Evolutionary conservation across 2,888 invertebrate genomes (phyloP), one percentile per base, ranked within the genome.

Genomic region (Epistrophe eligans): DNA sequence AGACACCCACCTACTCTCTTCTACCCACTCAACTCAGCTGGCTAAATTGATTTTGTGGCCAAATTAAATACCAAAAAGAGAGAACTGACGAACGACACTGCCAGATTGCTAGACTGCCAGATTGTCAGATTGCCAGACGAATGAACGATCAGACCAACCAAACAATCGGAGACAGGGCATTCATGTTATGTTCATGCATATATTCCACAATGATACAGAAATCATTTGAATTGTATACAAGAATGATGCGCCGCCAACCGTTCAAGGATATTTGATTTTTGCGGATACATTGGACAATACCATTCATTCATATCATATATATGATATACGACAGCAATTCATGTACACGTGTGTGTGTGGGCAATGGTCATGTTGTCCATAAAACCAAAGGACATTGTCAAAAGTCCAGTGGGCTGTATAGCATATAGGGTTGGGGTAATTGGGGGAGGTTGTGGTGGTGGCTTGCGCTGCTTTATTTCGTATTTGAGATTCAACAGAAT

Each of bases 181-280:
- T 79, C 19, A 70, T 77, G 79, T 71, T 79, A 87, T 87, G 52
- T 70, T 76, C 79, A 87, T 82, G 71, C 87, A 87, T 76, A 79
- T 76, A 79, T 76, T 79, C 79, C 87, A 87, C 87, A 87, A 79
- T 82, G 79, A 71, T 79, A 83, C 83, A 79, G 66, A 79, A 87
- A 87, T 83, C 83, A 87, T 87, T 87, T 87, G 87, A 82, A 87
- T 87, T 87, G 73, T 66, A 66, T 74, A 79, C 82, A 70, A 79
- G 77, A 74, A 79, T 79, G 79, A 83, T 79, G 87, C 71, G 71
- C 79, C 72, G 71, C 64, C 62, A 43, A 71, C 62, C 60, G 79
- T 87, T 83, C 87, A 79, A 87, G 87, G 87, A 87, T 87, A 83
- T 87, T 87, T 83, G 87, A 87, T 83, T 87, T 83, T 82, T 87